Conservation (phyloP, 2,797 vertebrate genomes). For the Hafferia zeledoni region DNA sequence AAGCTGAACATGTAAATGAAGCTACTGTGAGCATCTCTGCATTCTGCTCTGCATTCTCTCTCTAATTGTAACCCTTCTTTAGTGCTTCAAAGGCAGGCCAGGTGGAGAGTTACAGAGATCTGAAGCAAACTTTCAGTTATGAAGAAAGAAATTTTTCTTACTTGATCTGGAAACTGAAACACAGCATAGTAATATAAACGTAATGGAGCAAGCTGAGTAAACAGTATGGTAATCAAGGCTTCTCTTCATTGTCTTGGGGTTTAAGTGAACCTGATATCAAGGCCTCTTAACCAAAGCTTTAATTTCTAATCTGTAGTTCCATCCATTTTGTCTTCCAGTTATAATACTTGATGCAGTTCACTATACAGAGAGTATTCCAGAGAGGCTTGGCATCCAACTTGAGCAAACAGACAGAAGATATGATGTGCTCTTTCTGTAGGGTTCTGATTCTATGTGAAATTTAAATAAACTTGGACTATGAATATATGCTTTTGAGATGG, state of each 20-base stretch:
- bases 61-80: not conserved
- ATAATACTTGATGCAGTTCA: not conserved
- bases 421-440: not conserved
- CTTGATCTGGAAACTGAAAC: not conserved
- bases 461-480: not conserved
- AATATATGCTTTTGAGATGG: not conserved
- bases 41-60: not conserved
- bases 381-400: not conserved
- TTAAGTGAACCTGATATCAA: not conserved
- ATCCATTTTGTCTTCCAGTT: not conserved
- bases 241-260: not conserved
- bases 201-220: not conserved
- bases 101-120: not conserved
- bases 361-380: not conserved
- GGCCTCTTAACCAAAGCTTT: not conserved
- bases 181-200: not conserved
- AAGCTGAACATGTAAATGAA: not conserved
- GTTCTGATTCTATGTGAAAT: not conserved
- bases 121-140: not conserved
- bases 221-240: not conserved
- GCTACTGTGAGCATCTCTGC: fast-evolving
- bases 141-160: not conserved
- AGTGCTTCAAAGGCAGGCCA: not conserved
- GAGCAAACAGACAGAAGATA: not conserved
- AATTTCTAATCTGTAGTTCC: not conserved